Percentiles rank a stretch among this genome's conserved stretches.
Evolutionary conservation across 1,140 invertebrate genomes (phyloP).

Genomic region (Tyrophagus putrescentiae): DNA sequence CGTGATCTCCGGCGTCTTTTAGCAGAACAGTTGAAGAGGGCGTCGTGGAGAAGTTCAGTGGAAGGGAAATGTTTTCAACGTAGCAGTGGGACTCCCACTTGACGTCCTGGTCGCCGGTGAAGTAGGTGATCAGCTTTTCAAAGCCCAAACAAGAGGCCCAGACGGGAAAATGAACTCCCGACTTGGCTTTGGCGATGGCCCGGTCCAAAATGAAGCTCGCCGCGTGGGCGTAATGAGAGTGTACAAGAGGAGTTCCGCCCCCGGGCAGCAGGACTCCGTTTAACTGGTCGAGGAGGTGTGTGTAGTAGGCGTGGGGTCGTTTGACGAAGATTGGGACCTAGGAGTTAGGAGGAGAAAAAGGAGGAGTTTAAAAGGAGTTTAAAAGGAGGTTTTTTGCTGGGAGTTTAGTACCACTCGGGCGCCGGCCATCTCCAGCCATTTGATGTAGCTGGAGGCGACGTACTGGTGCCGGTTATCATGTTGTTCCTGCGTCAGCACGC

Average conservation of each 20-base stretch:
- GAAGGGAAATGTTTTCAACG: slow-evolving; percentile 19
- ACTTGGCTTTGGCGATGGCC: not conserved
- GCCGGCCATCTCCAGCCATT: slow-evolving; percentile 5
- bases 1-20: not conserved
- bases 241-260: not conserved
- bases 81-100: slow-evolving; percentile 23
- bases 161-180: slow-evolving; percentile 51
- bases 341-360: not conserved
- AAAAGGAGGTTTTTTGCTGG: not conserved
- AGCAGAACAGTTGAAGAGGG: not conserved
- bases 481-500: slow-evolving; percentile 6
- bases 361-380: not conserved
- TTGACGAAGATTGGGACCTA: not conserved
- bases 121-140: slow-evolving; percentile 51
- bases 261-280: slow-evolving; percentile 6
- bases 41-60: not conserved
- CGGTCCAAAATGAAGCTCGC: not conserved
- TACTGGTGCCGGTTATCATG: not conserved
- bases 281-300: not conserved
- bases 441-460: slow-evolving; percentile 2
- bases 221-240: not conserved
- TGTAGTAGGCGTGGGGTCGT: not conserved
- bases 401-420: slow-evolving; percentile 5
- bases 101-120: slow-evolving; percentile 40
- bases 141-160: slow-evolving; percentile 80